Evolutionary conservation across 2,888 invertebrate genomes (phyloP).

Genomic region (Pyrrhia umbra): DNA sequence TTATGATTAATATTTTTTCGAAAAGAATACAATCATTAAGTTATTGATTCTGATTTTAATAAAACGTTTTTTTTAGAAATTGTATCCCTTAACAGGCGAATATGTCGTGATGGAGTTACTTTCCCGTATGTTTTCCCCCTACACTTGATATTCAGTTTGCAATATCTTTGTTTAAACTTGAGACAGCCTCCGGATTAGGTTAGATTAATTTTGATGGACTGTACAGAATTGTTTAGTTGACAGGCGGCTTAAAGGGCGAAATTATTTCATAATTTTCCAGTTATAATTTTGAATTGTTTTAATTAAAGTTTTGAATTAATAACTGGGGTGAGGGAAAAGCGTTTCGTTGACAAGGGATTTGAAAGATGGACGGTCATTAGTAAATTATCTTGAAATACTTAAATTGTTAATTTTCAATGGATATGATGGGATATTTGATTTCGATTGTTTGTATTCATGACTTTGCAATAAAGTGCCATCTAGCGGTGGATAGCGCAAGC

Average conservation of each 20-base stretch:
- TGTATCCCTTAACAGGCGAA: not conserved
- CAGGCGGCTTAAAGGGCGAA: constrained; percentile 83
- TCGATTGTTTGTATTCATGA: constrained; percentile 1
- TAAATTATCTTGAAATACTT: constrained; percentile 59
- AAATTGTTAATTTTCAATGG: constrained; percentile 55
- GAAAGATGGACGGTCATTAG: constrained; percentile 70
- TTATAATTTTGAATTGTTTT: constrained; percentile 84
- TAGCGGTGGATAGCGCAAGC: constrained; percentile 70
- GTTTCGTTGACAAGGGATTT: constrained; percentile 76
- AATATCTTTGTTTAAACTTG: constrained; percentile 88
- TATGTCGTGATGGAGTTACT: not conserved
- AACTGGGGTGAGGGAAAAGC: constrained; percentile 71
- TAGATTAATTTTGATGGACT: constrained; percentile 90
- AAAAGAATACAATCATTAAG: too few relatives aligned
- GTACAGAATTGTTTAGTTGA: constrained; percentile 87
- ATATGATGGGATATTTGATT: constrained; percentile 15
- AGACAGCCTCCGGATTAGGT: constrained; percentile 85
- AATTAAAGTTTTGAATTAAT: constrained; percentile 84
- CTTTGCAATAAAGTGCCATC: constrained; percentile 63
- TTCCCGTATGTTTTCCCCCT: constrained; percentile 44
- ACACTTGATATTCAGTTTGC: constrained; percentile 83
- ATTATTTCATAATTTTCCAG: constrained; percentile 85
- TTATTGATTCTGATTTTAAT: too few relatives aligned
- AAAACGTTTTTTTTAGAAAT: not conserved
- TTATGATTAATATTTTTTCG: too few relatives aligned